Conservation (phyloP, 2,888 invertebrate species). For the Sylvicola cinctus region DNA sequence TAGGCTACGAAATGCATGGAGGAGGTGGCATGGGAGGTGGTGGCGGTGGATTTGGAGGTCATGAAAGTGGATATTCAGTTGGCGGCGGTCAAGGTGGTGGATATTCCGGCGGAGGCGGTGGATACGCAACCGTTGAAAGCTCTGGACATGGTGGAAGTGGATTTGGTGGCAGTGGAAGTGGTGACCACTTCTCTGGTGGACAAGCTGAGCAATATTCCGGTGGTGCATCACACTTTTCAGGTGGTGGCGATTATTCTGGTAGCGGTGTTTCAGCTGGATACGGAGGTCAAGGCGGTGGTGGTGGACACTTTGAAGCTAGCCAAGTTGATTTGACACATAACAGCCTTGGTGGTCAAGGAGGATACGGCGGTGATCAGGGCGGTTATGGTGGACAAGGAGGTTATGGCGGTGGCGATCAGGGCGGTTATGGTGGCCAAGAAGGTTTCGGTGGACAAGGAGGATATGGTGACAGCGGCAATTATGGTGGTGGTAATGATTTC, state of each 20-base stretch:
- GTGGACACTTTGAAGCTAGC: slow-evolving; percentile 1
- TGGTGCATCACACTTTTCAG: slow-evolving; percentile 13
- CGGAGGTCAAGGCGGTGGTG: slow-evolving; percentile 9
- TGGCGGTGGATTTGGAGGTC: no score
- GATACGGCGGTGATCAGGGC: slow-evolving; percentile 6
- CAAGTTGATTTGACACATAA: neutral
- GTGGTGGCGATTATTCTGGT: slow-evolving; percentile 14
- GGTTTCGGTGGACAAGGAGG: neutral
- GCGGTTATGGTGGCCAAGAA: neutral
- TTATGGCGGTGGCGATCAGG: neutral
- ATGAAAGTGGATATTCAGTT: no score
- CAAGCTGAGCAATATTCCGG: no score
- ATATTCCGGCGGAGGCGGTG: no score
- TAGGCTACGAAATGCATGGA: neutral
- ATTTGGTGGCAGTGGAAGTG: slow-evolving; percentile 7
- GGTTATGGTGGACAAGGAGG: slow-evolving; percentile 8
- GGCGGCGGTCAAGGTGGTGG: no score
- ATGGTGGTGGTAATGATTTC: neutral
- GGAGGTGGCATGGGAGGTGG: no score
- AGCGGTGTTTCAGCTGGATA: slow-evolving; percentile 5
- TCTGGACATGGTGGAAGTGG: slow-evolving; percentile 11
- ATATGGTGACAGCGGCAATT: slow-evolving; percentile 9
- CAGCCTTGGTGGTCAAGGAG: neutral
- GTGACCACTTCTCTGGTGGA: no score
- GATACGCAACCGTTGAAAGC: no score